phyloP scores from a whole-genome alignment of 2,113 vertebrate genomes.

The Atherinomorus stipes region DNA sequence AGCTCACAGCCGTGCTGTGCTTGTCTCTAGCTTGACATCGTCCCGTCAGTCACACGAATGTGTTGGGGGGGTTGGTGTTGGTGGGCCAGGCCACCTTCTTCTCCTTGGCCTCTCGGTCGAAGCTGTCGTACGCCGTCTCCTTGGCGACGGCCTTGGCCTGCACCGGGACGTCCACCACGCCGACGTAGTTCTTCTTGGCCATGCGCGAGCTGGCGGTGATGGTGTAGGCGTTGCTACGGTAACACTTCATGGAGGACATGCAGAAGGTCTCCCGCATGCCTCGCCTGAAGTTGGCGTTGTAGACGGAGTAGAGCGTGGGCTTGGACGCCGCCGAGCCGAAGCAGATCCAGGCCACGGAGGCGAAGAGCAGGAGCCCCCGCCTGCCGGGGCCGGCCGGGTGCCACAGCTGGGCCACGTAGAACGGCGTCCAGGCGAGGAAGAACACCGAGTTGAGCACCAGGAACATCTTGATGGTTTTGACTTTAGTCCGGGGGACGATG shows the following conservation, averaged over 20 bases:
- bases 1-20: background rate
- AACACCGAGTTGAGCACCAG: slow-evolving; percentile 90
- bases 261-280: slow-evolving; percentile 96
- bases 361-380: slow-evolving; percentile 86
- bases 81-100: slow-evolving; percentile 95
- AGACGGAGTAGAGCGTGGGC: slow-evolving; percentile 89
- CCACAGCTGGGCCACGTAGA: slow-evolving; percentile 91
- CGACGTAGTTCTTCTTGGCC: slow-evolving; percentile 95
- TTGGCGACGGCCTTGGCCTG: slow-evolving; percentile 84
- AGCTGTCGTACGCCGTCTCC: slow-evolving; percentile 89
- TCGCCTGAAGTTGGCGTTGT: slow-evolving; percentile 91
- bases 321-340: slow-evolving; percentile 95
- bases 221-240: slow-evolving; percentile 95
- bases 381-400: slow-evolving; percentile 83
- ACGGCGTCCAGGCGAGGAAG: slow-evolving; percentile 91
- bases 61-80: slow-evolving; percentile 90
- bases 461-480: slow-evolving; percentile 98
- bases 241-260: slow-evolving; percentile 97
- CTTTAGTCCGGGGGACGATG: slow-evolving; percentile 94
- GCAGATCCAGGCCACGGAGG: slow-evolving; percentile 86
- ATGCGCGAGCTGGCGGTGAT: slow-evolving; percentile 95
- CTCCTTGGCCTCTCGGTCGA: slow-evolving; percentile 90
- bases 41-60: slow-evolving; percentile 85
- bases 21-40: background rate
- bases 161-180: slow-evolving; percentile 88